These are phyloP conservation scores for Anomalospiza imberbis DNA, from an alignment of 2,797 vertebrate genomes.

Conservation along the genomic window DNA sequence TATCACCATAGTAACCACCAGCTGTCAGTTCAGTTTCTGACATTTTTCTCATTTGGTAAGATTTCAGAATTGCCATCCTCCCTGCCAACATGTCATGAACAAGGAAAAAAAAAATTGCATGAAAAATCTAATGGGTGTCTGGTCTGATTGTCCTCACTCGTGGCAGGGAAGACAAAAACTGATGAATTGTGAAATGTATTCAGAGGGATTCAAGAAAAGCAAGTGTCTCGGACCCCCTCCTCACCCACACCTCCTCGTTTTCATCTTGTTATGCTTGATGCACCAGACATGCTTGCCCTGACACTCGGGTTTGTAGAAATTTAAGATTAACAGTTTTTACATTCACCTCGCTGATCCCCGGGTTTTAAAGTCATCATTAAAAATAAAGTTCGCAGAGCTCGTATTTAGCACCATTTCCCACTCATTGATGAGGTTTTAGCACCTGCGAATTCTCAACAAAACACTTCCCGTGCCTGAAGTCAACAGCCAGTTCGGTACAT, in stretches of 20 bases:
- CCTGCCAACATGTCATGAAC: slow-evolving; percentile 96
- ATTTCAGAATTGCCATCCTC: slow-evolving; percentile 97
- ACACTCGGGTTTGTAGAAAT: slow-evolving; percentile 82
- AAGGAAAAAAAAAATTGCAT: slow-evolving; percentile 87
- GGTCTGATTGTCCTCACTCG: slow-evolving; percentile 99
- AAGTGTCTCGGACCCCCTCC: slow-evolving; percentile 84
- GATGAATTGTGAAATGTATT: slow-evolving; percentile 99
- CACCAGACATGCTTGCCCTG: slow-evolving; percentile 77
- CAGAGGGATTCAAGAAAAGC: slow-evolving; percentile 99
- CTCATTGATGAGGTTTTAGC: slow-evolving; percentile 55
- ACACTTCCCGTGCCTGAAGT: slow-evolving; percentile 47
- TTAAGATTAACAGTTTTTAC: slow-evolving; percentile 81
- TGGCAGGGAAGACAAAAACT: slow-evolving; percentile 99
- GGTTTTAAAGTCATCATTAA: slow-evolving; percentile 73
- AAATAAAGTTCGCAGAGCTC: slow-evolving; percentile 72
- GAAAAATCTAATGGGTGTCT: slow-evolving; percentile 99
- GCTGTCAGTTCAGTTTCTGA: slow-evolving; percentile 96
- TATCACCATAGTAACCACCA: slow-evolving; percentile 96
- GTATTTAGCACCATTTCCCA: slow-evolving; percentile 64
- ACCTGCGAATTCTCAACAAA: slow-evolving; percentile 50
- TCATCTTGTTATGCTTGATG: slow-evolving; percentile 82
- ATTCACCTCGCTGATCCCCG: slow-evolving; percentile 73
- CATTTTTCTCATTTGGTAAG: slow-evolving; percentile 98
- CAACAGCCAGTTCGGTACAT: background rate
- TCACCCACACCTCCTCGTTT: slow-evolving; percentile 73